Evolutionary conservation across 1,140 invertebrate genomes (phyloP).

Genomic region (Cardiocondyla obscurior): DNA sequence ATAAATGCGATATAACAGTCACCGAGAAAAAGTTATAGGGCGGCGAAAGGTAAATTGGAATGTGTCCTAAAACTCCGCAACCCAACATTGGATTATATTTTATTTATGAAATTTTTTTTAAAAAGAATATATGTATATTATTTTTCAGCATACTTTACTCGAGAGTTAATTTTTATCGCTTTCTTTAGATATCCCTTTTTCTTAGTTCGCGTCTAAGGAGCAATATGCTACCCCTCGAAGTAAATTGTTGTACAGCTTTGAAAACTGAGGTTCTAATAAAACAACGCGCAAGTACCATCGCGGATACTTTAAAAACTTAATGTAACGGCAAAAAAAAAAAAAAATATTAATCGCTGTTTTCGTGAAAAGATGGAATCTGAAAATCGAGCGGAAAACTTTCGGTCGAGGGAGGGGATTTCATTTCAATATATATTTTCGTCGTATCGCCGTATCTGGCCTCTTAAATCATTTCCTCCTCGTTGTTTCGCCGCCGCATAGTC

Average conservation of each 20-base stretch:
- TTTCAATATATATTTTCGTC: constrained; percentile 37
- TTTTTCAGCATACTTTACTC: neutral
- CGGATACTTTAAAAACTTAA: neutral
- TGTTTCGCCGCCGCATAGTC: constrained; percentile 5
- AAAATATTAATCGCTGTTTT: neutral
- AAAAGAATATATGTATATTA: neutral
- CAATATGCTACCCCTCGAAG: neutral
- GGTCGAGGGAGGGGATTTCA: neutral
- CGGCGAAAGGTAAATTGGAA: constrained; percentile 41
- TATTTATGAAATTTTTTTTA: constrained; percentile 30
- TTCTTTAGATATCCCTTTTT: neutral
- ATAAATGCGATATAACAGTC: constrained; percentile 47
- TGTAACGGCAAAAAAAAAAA: neutral
- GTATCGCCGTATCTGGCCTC: neutral
- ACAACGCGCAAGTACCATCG: neutral
- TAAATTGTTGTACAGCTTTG: neutral
- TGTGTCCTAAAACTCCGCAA: neutral
- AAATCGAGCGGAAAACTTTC: neutral
- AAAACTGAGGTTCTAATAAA: neutral
- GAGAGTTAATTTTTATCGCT: constrained; percentile 11
- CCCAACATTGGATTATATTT: constrained; percentile 13
- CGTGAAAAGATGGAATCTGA: neutral
- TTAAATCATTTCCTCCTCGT: constrained; percentile 35
- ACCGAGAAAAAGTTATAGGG: constrained; percentile 7
- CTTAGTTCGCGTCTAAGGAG: neutral